Evolutionary conservation across 1,140 invertebrate species (phyloP).

Genomic region (Calycopis cecrops): DNA sequence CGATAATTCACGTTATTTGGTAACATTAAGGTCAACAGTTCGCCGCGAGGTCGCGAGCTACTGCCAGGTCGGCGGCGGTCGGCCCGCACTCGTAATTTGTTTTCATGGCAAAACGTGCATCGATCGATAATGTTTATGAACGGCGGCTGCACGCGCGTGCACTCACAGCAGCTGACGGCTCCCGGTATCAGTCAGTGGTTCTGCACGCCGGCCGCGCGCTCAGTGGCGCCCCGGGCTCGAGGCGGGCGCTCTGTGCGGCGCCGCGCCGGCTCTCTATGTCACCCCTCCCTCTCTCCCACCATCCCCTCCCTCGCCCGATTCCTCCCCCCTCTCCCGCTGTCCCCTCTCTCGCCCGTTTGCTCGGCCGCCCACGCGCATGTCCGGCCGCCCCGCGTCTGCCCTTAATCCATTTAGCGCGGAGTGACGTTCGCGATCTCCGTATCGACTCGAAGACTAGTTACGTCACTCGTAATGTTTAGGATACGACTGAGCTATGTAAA

Average conservation of each 20-base stretch:
- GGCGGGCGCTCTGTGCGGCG: slow-evolving; percentile 13
- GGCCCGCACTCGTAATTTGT: slow-evolving; percentile 23
- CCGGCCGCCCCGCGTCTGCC: not conserved
- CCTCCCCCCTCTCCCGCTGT: too few species aligned
- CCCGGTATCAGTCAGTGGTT: not conserved
- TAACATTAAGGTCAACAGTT: slow-evolving; percentile 19
- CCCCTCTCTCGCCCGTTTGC: too few species aligned
- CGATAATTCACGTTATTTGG: not conserved
- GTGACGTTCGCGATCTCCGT: slow-evolving; percentile 6
- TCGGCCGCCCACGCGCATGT: not conserved
- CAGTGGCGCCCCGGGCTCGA: not conserved
- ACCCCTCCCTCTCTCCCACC: too few species aligned
- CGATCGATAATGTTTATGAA: slow-evolving; percentile 30
- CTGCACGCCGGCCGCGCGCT: slow-evolving; percentile 19
- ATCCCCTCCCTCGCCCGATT: too few species aligned
- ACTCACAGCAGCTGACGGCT: slow-evolving; percentile 19
- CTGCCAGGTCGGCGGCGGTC: slow-evolving; percentile 10
- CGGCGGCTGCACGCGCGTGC: slow-evolving; percentile 14
- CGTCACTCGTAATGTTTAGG: not conserved
- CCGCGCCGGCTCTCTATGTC: slow-evolving; percentile 20
- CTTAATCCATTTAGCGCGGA: slow-evolving; percentile 3
- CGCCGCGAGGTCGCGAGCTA: slow-evolving; percentile 16
- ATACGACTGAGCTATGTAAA: too few species aligned
- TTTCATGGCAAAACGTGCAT: slow-evolving; percentile 23
- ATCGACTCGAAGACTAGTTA: not conserved